Base-by-base conservation (phyloP, 2,888 invertebrate species). In the Acrobasis consociella region DNA sequence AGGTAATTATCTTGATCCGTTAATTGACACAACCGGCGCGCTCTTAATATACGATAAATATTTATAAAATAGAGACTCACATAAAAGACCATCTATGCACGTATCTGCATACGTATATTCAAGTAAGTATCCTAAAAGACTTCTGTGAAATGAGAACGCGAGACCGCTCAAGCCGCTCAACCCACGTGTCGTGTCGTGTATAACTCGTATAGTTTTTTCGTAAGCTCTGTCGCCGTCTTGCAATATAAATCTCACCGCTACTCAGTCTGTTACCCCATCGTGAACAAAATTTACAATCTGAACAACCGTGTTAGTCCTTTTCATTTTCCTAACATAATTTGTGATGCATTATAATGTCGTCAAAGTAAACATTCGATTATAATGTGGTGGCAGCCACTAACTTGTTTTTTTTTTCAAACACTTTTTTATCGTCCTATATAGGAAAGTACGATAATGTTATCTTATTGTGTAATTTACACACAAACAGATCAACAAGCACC, bases 251-350 rank as follows among this genome's bases (percentile, higher is more conserved):
- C 79, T 78, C 66, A 67, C 69, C 73, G 68, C 71, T 73, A 69
- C 67, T 67, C 75, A 76, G 72, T 69, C 69, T 71, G 70, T 74
- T 67, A 71, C 65, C 71, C 71, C 72, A 74, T 77, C 78, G 76
- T 81, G 80, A 80, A 78, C 72, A 70, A 68, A 71, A 72, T 74
- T 78, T 76, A 80, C 72, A n/a, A n/a, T n/a, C n/a, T n/a, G n/a
- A n/a, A n/a, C n/a, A 69, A 70, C 68, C 31, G 31, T 68, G 65
- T 64, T 52, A 56, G n/a, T 37, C 37, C n/a, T 5, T 13, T 46
- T 10, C 56, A 22, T 67, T 67, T 63, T 22, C 22, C 46, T 16
- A 56, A 8, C 56, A 17, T 17, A 46, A 46, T 5, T 46, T 46
- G 13, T 46, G 46, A 46, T 13, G 7, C n/a, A 46, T 46, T 13